A percentile compares a stretch with the other conserved stretches of the same genome.
These are phyloP conservation scores for Drosophila macrospina DNA, from an alignment of 2,888 invertebrate genomes.

Conservation along the genomic window DNA sequence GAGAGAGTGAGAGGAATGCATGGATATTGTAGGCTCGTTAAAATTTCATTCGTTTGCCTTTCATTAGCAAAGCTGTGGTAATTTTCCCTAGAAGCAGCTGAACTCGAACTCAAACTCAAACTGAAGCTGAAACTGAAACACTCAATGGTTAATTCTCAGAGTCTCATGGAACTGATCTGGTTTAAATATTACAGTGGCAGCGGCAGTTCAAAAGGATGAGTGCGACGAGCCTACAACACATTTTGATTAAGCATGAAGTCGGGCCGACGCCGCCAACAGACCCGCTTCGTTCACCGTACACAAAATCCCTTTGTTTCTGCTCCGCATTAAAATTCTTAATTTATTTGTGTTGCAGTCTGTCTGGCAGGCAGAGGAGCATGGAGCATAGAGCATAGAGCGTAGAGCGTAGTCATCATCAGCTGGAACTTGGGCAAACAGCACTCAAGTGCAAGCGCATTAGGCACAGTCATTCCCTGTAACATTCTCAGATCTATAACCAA, in stretches of 20 bases:
- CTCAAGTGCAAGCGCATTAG: constrained; percentile 75
- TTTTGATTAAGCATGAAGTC: constrained; percentile 81
- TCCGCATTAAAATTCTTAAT: constrained; percentile 77
- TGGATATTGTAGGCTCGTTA: constrained; percentile 68
- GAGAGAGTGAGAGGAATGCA: constrained; percentile 10
- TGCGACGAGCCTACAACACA: constrained; percentile 66
- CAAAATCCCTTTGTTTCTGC: constrained; percentile 61
- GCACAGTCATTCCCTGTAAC: constrained; percentile 70
- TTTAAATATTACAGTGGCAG: constrained; percentile 78
- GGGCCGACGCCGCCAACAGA: constrained; percentile 49
- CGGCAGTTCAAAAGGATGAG: constrained; percentile 76
- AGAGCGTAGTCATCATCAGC: constrained; percentile 67
- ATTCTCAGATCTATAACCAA: constrained; percentile 20
- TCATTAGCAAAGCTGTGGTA: constrained; percentile 75
- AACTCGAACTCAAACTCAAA: constrained; percentile 8
- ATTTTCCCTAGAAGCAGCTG: constrained; percentile 65
- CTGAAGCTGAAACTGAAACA: neutral
- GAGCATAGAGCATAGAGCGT: constrained; percentile 28
- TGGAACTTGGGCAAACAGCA: constrained; percentile 64
- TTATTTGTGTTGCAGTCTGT: constrained; percentile 60
- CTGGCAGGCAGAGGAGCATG: constrained; percentile 4
- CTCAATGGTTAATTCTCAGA: constrained; percentile 35
- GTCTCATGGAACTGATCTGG: constrained; percentile 70
- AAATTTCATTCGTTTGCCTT: constrained; percentile 75
- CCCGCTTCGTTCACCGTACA: constrained; percentile 10